phyloP scores from a whole-genome alignment of 2,888 invertebrate species.

The Rhaphigaster nebulosa region DNA sequence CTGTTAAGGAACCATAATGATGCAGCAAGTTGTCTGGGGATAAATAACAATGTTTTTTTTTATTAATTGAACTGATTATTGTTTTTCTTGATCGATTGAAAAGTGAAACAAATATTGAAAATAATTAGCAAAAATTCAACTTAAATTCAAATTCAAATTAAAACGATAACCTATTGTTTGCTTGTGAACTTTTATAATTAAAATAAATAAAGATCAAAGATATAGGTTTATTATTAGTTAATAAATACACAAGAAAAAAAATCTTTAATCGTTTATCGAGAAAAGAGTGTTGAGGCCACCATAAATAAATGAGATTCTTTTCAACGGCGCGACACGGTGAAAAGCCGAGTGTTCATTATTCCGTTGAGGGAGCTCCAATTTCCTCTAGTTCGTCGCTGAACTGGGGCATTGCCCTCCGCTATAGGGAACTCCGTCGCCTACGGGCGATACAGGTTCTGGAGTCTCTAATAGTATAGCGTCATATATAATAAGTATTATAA shows the following conservation, averaged over 20 bases:
- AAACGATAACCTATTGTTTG: too few relatives aligned
- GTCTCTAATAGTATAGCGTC: neutral
- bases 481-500: too few relatives aligned
- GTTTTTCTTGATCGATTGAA: too few relatives aligned
- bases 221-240: neutral
- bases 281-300: neutral
- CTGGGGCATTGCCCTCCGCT: neutral
- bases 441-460: neutral
- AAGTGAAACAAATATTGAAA: too few relatives aligned
- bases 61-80: too few relatives aligned
- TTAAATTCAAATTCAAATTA: too few relatives aligned
- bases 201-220: neutral
- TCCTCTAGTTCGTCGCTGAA: neutral
- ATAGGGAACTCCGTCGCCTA: neutral
- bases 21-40: too few relatives aligned
- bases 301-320: neutral
- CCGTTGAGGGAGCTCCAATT: neutral
- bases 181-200: too few relatives aligned
- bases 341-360: slow-evolving; percentile 2
- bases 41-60: too few relatives aligned
- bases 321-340: neutral
- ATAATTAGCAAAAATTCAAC: too few relatives aligned
- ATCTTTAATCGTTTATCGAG: neutral
- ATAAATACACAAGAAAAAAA: neutral
- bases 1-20: too few relatives aligned